Base-by-base conservation (phyloP, 2,888 invertebrate species). In the Xestia c-nigrum region DNA sequence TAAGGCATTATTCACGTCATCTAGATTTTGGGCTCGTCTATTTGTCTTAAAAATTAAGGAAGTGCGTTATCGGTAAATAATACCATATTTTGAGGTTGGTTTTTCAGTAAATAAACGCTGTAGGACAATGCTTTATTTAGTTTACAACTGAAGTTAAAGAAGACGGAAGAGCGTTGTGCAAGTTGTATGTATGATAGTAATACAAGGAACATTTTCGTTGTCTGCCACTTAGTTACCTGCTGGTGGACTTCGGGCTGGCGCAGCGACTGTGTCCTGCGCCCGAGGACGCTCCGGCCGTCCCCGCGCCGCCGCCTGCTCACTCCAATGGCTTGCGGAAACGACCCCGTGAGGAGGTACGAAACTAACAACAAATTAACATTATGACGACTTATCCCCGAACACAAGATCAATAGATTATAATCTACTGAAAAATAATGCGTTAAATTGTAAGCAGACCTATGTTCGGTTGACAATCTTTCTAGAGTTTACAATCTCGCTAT, bases 201-300 rank as follows among this genome's bases (percentile, higher is more conserved):
- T 21, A 46, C 3, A 46, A 50, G 14, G 40, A 21, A 24, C 40
- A 31, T 40, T 50, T 16, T 14, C n/a, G 9, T 9, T 10, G 5
- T 61, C 24, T 63, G 47, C 16, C 24, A 10, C 19, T 24, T 89
- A 98, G 98, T 90, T 98, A 98, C 94, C 96, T 98, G 72, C 94
- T 99, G 82, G 98, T 99, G 21, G 99, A 99, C 94, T 99, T 99
- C 97, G 99, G 99, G 0, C 96, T 99, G 83, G 98, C 99, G 40
- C 98, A 99, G 94, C 97, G 97, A 66, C 95, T 97, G 63, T 87
- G 90, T 67, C 84, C 91, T 21, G 86, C 90, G 74, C 86, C 89
- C 0, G 89, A 83, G 59, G 86, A 80, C 3, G 61, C 80, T 46
- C 55, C 85, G 24, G 65, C 74, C 80, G 83, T 55, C 68, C 89